Evolutionary conservation across 2,888 invertebrate species (phyloP), one percentile per base, ranked within the genome.

Genomic region (Myopa testacea): DNA sequence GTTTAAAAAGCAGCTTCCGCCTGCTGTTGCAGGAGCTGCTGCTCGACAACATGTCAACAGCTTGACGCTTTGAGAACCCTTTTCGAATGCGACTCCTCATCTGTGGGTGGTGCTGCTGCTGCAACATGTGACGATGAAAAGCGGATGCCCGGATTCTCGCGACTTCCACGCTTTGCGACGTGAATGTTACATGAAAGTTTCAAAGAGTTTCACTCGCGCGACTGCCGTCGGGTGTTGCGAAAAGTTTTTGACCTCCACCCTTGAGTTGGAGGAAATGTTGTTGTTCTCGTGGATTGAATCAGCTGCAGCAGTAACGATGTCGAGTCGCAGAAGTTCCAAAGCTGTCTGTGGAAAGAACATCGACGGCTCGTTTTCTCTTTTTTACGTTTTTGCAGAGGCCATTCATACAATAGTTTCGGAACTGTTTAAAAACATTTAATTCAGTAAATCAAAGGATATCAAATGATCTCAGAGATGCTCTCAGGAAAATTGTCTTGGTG

Each of bases 41-140:
- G 7, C n/a, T 69, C 16, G 69, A 40, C 14, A 19, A 6, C 40
- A 69, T 69, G 69, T 69, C 69, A 69, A 69, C 69, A 69, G 50
- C 50, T 69, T 69, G 69, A 69, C 45, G 26, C 50, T 40, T 26
- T 19, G 26, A n/a, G 50, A n/a, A n/a, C 16, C 50, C 16, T 50
- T 50, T 34, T 60, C 26, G 19, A 16, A 68, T 38, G 38, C 19
- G 38, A 40, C 40, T 68, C 37, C 16, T n/a, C 37, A 8, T 58
- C 12, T 68, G n/a, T 12, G 38, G 67, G 45, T 8, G 26, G 45
- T 10, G 38, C 14, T 45, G 68, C 19, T n/a, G 40, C 19, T 45
- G 68, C 45, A 45, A 68, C 40, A 68, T 45, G 69, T 38, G 69
- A 40, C 69, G n/a, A 69, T 45, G n/a, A 16, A 14, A 40, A 52